Conservation (phyloP, 2,888 invertebrate genomes). For the Schizaphis graminum region DNA sequence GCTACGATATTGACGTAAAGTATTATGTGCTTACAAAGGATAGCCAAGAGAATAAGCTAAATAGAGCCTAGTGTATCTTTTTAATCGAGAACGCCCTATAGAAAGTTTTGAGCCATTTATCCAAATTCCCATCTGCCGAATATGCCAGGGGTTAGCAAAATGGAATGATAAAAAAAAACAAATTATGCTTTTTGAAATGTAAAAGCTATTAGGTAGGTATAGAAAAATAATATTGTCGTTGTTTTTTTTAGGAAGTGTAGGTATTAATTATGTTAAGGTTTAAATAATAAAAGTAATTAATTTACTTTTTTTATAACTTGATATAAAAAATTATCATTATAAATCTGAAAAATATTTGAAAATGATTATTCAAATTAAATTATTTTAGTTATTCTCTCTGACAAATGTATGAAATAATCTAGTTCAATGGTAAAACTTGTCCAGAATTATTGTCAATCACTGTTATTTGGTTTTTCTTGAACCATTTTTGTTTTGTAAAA, state of each 20-base stretch:
- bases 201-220: background rate
- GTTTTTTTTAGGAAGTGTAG: background rate
- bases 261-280: background rate
- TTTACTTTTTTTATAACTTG: background rate
- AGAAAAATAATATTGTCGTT: background rate
- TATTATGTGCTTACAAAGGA: slow-evolving; percentile 42
- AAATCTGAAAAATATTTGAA: background rate
- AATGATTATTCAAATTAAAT: background rate
- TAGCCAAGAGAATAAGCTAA: slow-evolving; percentile 25
- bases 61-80: slow-evolving; percentile 40
- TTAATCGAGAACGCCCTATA: slow-evolving; percentile 43
- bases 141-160: background rate
- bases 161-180: background rate
- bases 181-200: background rate
- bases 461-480: background rate
- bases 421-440: background rate
- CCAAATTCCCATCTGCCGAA: slow-evolving; percentile 18
- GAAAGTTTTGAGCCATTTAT: slow-evolving; percentile 39
- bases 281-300: background rate
- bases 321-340: background rate
- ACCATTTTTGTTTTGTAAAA: background rate
- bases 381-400: background rate
- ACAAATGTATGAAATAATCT: background rate
- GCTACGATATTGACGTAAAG: slow-evolving; percentile 50
- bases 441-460: background rate